These are phyloP conservation scores for Pseudeuparius sepicola DNA, from an alignment of 2,888 invertebrate genomes.

Conservation along the genomic window DNA sequence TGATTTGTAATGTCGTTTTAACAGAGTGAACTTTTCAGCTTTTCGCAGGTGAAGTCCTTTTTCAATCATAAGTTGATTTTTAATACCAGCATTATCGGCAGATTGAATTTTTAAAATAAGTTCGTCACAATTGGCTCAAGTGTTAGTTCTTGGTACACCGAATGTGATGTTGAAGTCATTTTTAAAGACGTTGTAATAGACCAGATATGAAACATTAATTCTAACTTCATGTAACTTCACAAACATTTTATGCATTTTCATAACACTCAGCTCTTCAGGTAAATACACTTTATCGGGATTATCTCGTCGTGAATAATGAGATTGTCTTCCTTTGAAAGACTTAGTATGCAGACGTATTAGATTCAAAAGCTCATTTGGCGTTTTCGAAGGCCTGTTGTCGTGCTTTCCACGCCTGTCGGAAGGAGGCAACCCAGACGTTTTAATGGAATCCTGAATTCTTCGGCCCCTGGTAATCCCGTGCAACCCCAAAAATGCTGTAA, in stretches of 20 bases:
- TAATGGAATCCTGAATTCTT: conserved; percentile 4
- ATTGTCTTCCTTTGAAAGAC: conserved; percentile 12
- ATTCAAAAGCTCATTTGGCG: conserved; percentile 6
- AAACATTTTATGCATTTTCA: conserved; percentile 11
- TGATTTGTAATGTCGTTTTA: conserved; percentile 7
- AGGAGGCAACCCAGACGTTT: too few relatives aligned
- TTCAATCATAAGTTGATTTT: conserved; percentile 12
- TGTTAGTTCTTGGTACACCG: conserved; percentile 13
- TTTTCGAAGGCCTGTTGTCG: conserved; percentile 9
- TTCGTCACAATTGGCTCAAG: conserved; percentile 13
- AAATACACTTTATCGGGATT: conserved; percentile 12
- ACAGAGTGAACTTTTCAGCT: conserved; percentile 6
- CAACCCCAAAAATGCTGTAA: conserved; percentile 5
- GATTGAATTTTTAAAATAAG: conserved; percentile 10
- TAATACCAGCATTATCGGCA: conserved; percentile 8
- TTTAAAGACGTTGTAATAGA: conserved; percentile 11
- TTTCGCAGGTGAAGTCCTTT: conserved; percentile 13
- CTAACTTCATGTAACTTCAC: too few relatives aligned
- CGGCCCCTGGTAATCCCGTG: too few relatives aligned
- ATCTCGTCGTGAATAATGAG: conserved; percentile 11
- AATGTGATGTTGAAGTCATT: conserved; percentile 15
- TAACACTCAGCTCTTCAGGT: conserved; percentile 9
- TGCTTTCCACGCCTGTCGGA: conserved; percentile 11
- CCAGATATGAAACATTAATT: conserved; percentile 10
- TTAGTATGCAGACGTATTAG: conserved; percentile 10